These are phyloP conservation scores for Coremacera marginata DNA, from an alignment of 2,888 invertebrate genomes.

Conservation along the genomic window DNA sequence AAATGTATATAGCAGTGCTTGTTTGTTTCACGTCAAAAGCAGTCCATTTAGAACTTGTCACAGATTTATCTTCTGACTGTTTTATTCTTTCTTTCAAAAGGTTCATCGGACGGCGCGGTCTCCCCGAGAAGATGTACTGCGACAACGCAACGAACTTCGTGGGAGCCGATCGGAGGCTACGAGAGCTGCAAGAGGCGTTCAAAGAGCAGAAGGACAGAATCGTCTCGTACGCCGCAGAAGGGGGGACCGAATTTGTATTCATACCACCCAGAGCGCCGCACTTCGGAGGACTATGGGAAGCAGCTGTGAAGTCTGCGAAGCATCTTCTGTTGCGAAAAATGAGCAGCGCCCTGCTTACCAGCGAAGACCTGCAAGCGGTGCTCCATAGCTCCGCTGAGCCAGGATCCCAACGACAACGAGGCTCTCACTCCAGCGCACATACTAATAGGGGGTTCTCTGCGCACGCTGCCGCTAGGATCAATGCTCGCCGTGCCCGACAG, in stretches of 20 bases:
- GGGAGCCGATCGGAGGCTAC: slow-evolving; percentile 17
- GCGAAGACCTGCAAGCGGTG: slow-evolving; percentile 41
- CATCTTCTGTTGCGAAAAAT: slow-evolving; percentile 28
- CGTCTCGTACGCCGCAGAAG: neutral
- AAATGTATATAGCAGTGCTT: neutral
- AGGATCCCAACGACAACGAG: slow-evolving; percentile 43
- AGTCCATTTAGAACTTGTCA: neutral
- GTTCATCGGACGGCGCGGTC: slow-evolving; percentile 15
- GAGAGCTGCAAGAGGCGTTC: neutral
- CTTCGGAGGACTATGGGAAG: slow-evolving; percentile 37
- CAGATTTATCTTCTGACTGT: neutral
- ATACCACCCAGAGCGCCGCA: slow-evolving; percentile 33
- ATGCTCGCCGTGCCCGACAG: neutral
- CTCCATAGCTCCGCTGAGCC: slow-evolving; percentile 40
- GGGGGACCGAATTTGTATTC: slow-evolving; percentile 4
- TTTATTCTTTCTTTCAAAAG: neutral
- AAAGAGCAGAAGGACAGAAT: neutral
- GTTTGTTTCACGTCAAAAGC: slow-evolving; percentile 25
- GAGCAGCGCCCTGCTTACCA: slow-evolving; percentile 33
- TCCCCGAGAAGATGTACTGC: slow-evolving; percentile 7
- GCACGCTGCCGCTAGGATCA: too few species aligned
- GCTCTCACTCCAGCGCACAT: slow-evolving; percentile 38
- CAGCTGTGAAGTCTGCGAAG: slow-evolving; percentile 22
- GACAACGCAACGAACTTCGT: slow-evolving; percentile 36
- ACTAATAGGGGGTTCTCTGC: too few species aligned